A percentile compares a stretch with the other conserved stretches of the same genome.
Evolutionary conservation across 92 coral and sea anemone species (phyloP).

Genomic region (Paragorgia papillata): DNA sequence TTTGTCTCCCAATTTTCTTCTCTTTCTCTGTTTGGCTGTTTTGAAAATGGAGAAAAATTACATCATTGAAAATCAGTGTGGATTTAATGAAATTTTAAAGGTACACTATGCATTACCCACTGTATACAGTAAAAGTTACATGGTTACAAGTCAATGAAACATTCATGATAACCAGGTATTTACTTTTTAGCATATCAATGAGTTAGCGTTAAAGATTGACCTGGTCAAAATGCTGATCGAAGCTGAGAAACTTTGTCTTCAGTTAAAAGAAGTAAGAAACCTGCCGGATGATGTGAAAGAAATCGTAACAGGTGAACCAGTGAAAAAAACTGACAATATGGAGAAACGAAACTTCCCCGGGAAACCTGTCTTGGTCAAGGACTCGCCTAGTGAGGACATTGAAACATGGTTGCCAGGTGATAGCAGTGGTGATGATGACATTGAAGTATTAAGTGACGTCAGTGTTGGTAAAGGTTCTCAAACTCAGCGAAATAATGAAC

Average conservation of each 20-base stretch:
- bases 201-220: constrained; percentile 83
- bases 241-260: constrained; percentile 87
- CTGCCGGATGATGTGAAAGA: constrained; percentile 86
- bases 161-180: too few species aligned
- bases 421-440: constrained; percentile 18
- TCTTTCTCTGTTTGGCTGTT: constrained; percentile 86
- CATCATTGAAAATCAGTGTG: constrained; percentile 81
- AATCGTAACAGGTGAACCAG: constrained; percentile 78
- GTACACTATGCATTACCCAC: constrained; percentile 26
- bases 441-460: constrained; percentile 9
- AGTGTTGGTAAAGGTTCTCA: not conserved
- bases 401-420: not conserved
- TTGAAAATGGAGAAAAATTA: constrained; percentile 79
- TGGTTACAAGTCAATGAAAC: too few species aligned
- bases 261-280: constrained; percentile 70
- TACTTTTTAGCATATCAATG: constrained; percentile 83
- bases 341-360: constrained; percentile 6
- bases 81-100: constrained; percentile 88
- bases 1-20: constrained; percentile 88
- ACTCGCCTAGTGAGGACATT: not conserved
- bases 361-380: constrained; percentile 26
- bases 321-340: constrained; percentile 58
- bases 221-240: constrained; percentile 70
- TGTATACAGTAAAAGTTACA: too few species aligned
- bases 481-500: constrained; percentile 18